Evolutionary conservation across 2,797 vertebrate species (phyloP), one percentile per base, ranked within the genome.

Genomic region (Mormyrops attenuatus): DNA sequence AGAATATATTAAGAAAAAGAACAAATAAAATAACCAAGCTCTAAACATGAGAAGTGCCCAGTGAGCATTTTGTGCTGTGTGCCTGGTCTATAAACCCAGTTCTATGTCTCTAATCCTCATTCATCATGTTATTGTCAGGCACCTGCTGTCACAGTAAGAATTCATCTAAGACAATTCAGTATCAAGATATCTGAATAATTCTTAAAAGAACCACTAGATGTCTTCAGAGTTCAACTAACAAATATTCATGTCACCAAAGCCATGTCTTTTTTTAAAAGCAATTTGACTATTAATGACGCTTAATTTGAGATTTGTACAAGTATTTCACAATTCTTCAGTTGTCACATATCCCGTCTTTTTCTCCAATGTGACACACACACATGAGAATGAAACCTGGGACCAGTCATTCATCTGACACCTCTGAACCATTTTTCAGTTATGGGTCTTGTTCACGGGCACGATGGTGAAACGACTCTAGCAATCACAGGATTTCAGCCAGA

Each of bases 131-230:
- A 80, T 41, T 80, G 73, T 44, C 73, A 80, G 38, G 34, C 2
- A 8, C 30, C 38, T 47, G 41, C 38, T 80, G 73, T 57, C 3
- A 7, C 38, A 20, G 6, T 80, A 80, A 44, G 38, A 80, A 20
- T 41, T 41, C 73, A 7, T n/a, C 15, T 26, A 53, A 85, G n/a
- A 26, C 1, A 52, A 34, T 52, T 3, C 49, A 34, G 30, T 34
- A 86, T 53, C 50, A 86, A 86, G 47, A 2, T 77, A 47, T 55
- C 15, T 41, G 53, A 34, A 80, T 80, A 57, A 6, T 85, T 63
- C 55, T 38, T 15, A 49, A 85, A 85, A 47, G 5, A 66, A 52
- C 88, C 90, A 89, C 82, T 90, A 90, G 90, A 87, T 87, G 88
- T 89, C 88, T 53, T 87, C 90, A 89, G 34, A 44, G 88, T 60